These are phyloP conservation scores for Pituophis catenifer DNA, from an alignment of 2,113 vertebrate species.

Conservation along the genomic window DNA sequence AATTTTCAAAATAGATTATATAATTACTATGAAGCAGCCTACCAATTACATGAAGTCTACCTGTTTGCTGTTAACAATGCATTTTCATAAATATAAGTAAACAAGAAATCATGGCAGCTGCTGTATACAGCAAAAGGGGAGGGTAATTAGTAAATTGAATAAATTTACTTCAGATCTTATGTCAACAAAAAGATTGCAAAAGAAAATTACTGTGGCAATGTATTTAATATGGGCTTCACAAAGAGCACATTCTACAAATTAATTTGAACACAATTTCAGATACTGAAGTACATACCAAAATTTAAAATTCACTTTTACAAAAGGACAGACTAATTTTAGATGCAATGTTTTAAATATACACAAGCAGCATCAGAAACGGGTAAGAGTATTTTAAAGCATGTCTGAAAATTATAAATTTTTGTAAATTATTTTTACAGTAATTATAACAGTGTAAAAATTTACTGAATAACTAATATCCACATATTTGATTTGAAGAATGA, in stretches of 20 bases:
- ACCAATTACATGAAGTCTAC: neutral
- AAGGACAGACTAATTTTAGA: neutral
- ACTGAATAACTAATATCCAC: neutral
- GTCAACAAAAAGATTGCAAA: neutral
- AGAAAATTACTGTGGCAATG: neutral
- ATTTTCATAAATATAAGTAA: neutral
- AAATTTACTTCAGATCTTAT: neutral
- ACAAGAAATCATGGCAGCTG: neutral
- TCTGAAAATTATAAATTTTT: neutral
- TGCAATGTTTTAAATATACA: neutral
- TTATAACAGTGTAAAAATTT: neutral
- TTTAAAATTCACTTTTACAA: neutral
- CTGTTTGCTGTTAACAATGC: neutral
- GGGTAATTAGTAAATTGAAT: neutral
- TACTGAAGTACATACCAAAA: neutral
- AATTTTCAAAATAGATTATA: neutral
- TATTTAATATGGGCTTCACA: neutral
- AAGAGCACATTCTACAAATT: neutral
- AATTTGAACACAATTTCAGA: neutral
- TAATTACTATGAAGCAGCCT: neutral
- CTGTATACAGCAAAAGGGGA: neutral
- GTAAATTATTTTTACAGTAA: too few species aligned
- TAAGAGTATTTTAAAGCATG: neutral
- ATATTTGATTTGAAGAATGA: neutral
- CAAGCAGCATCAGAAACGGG: neutral